Conservation (phyloP, 2,888 invertebrate genomes). For the Meliscaeva auricollis region DNA sequence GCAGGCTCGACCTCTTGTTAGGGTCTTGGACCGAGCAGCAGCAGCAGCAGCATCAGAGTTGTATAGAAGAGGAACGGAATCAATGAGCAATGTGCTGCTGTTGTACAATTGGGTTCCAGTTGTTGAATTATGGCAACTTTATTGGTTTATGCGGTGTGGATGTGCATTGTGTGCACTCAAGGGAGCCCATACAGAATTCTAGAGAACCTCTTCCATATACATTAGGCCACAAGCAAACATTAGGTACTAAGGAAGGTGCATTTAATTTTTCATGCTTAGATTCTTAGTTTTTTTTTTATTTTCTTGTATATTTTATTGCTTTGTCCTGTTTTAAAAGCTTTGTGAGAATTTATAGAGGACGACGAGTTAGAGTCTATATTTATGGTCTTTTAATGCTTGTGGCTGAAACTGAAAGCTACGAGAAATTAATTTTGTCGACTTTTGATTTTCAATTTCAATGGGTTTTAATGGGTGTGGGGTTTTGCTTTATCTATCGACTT, state of each 20-base stretch:
- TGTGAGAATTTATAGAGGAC: conserved; percentile 28
- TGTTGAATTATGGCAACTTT: conserved; percentile 75
- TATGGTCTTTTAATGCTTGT: conserved; percentile 72
- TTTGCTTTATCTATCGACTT: not conserved
- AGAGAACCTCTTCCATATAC: not conserved
- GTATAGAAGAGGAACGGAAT: too few relatives aligned
- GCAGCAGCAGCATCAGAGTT: conserved; percentile 22
- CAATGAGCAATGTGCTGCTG: conserved; percentile 71
- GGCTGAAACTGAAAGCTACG: conserved; percentile 46
- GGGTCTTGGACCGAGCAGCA: conserved; percentile 55
- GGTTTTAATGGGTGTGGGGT: not conserved
- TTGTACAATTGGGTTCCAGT: conserved; percentile 64
- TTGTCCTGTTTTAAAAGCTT: conserved; percentile 49
- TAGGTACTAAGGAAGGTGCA: conserved; percentile 67
- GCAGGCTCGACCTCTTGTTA: conserved; percentile 63
- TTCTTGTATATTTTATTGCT: conserved; percentile 43
- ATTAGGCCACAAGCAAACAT: not conserved
- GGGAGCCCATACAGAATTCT: conserved; percentile 29
- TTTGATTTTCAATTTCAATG: conserved; percentile 64
- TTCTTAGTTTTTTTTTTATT: conserved; percentile 24
- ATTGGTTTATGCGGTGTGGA: conserved; percentile 70
- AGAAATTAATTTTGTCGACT: conserved; percentile 56
- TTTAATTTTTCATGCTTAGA: conserved; percentile 68
- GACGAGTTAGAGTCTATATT: conserved; percentile 36
- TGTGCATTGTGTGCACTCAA: conserved; percentile 49